phyloP scores from a whole-genome alignment of 2,888 invertebrate species.

The Troides helena region DNA sequence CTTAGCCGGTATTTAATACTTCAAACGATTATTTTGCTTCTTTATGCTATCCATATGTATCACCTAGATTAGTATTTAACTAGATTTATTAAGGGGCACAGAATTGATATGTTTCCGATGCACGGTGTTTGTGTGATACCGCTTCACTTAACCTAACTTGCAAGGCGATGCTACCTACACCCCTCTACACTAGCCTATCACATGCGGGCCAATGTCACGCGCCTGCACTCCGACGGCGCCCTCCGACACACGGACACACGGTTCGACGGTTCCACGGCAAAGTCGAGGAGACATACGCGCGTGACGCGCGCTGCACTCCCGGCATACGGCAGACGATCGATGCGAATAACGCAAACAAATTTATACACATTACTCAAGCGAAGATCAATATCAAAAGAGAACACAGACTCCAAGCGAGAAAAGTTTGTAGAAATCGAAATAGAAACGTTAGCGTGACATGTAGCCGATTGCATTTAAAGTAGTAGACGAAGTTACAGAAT shows the following conservation, averaged over 20 bases:
- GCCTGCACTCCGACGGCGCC: slow-evolving; percentile 49
- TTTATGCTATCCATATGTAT: slow-evolving; percentile 77
- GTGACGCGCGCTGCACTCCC: slow-evolving; percentile 2
- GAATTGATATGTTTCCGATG: slow-evolving; percentile 89
- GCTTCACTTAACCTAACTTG: slow-evolving; percentile 79
- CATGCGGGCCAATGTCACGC: slow-evolving; percentile 78
- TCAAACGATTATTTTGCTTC: slow-evolving; percentile 72
- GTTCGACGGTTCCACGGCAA: slow-evolving; percentile 62
- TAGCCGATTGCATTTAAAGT: slow-evolving; percentile 74
- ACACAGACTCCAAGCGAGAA: slow-evolving; percentile 58
- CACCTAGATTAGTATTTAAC: slow-evolving; percentile 77
- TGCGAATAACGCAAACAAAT: slow-evolving; percentile 28
- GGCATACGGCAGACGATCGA: slow-evolving; percentile 4
- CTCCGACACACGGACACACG: slow-evolving; percentile 47
- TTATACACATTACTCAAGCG: slow-evolving; percentile 32
- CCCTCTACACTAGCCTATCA: slow-evolving; percentile 76
- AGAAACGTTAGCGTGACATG: slow-evolving; percentile 67
- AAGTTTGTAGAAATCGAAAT: slow-evolving; percentile 50
- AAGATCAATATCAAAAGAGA: slow-evolving; percentile 34
- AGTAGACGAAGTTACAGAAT: slow-evolving; percentile 78
- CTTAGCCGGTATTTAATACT: slow-evolving; percentile 77
- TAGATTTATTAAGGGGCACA: slow-evolving; percentile 86
- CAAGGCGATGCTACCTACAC: slow-evolving; percentile 73
- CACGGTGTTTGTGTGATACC: slow-evolving; percentile 84
- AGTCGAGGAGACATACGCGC: slow-evolving; percentile 52